Evolutionary conservation across 2,888 invertebrate species (phyloP).

Genomic region (Tyria jacobaeae): DNA sequence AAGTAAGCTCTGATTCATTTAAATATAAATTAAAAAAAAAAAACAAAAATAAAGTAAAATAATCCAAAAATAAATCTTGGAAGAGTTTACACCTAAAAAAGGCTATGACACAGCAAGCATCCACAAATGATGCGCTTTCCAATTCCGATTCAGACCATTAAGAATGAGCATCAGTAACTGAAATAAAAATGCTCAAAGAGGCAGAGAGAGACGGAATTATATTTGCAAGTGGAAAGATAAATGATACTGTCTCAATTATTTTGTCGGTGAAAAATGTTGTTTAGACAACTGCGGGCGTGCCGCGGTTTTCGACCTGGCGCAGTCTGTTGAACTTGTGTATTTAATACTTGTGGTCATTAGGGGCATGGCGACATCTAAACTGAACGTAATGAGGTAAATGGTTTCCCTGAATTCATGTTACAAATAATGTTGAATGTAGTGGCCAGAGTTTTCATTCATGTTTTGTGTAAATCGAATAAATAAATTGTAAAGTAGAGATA

Average conservation of each 20-base stretch:
- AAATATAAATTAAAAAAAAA: background rate
- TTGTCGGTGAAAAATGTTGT: constrained; percentile 34
- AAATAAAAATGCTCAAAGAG: constrained; percentile 41
- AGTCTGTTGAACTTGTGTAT: constrained; percentile 44
- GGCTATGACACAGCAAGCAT: constrained; percentile 1
- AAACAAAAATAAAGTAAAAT: background rate
- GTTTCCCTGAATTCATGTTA: constrained; percentile 11
- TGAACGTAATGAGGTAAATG: constrained; percentile 17
- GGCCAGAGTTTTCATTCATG: constrained; percentile 14
- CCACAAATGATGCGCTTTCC: constrained; percentile 18
- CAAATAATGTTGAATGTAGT: background rate
- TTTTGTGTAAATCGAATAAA: background rate
- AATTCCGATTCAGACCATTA: constrained; percentile 25
- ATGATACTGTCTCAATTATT: constrained; percentile 45
- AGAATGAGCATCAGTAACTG: constrained; percentile 25
- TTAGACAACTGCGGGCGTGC: constrained; percentile 24
- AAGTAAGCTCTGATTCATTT: too few relatives aligned
- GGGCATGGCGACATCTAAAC: constrained; percentile 11
- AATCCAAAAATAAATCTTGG: background rate
- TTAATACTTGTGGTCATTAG: constrained; percentile 12
- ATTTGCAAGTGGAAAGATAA: constrained; percentile 44
- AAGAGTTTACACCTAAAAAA: constrained; percentile 16
- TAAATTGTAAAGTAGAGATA: too few relatives aligned
- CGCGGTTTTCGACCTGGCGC: constrained; percentile 43
- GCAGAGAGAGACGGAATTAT: constrained; percentile 25